Evolutionary conservation across 2,888 invertebrate species (phyloP).

Genomic region (Diogma glabrata): DNA sequence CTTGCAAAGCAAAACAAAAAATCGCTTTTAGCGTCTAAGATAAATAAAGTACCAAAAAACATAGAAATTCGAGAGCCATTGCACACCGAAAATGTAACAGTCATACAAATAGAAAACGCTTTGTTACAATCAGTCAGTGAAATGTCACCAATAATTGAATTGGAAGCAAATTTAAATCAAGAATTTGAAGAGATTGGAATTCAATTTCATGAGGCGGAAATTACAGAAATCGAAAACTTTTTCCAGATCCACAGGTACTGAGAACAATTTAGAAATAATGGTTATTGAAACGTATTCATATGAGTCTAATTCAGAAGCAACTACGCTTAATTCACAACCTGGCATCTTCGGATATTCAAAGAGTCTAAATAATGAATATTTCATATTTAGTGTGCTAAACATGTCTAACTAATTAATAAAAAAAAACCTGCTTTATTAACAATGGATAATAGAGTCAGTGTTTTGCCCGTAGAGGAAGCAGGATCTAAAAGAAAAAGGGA

Average conservation of each 20-base stretch:
- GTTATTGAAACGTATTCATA: neutral
- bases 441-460: neutral
- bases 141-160: neutral
- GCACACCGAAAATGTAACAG: too few relatives aligned
- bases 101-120: neutral
- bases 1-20: too few relatives aligned
- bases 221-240: neutral
- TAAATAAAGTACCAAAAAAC: too few relatives aligned
- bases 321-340: neutral
- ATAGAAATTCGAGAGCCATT: too few relatives aligned
- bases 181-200: neutral
- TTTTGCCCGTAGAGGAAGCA: neutral
- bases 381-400: too few relatives aligned
- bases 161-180: neutral
- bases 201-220: neutral
- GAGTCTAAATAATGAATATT: too few relatives aligned
- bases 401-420: too few relatives aligned
- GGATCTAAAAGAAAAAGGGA: neutral
- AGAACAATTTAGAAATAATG: neutral
- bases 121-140: neutral
- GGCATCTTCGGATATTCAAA: too few relatives aligned
- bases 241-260: neutral
- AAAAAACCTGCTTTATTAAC: neutral
- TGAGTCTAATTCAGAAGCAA: neutral
- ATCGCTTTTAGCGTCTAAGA: too few relatives aligned